These are phyloP conservation scores for Ceuthmochares aereus DNA, from an alignment of 2,113 vertebrate species.

Conservation along the genomic window DNA sequence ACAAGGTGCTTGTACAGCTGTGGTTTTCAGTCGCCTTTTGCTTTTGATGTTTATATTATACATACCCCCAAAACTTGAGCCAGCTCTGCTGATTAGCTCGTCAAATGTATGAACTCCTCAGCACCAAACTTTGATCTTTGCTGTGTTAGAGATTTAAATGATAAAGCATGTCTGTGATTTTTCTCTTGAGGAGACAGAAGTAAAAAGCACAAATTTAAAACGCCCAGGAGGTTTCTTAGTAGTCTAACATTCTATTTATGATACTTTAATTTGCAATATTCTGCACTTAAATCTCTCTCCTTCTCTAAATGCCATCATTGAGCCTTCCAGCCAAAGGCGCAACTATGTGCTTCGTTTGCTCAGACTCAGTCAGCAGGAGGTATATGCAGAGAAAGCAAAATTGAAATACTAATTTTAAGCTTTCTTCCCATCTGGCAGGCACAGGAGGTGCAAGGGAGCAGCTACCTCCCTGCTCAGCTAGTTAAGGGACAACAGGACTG, in stretches of 20 bases:
- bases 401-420: neutral
- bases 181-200: conserved; percentile 29
- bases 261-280: neutral
- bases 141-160: conserved; percentile 7
- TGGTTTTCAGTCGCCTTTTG: neutral
- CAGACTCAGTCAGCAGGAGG: neutral
- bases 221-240: neutral
- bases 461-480: neutral
- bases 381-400: neutral
- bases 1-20: neutral
- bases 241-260: neutral
- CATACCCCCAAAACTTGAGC: neutral
- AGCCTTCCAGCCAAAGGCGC: neutral
- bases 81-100: neutral
- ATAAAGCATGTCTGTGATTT: conserved; percentile 1
- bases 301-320: neutral
- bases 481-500: too few species aligned
- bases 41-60: neutral
- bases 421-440: neutral
- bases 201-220: neutral
- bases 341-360: neutral
- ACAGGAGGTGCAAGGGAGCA: neutral
- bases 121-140: neutral
- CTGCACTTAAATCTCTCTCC: neutral
- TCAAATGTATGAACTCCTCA: neutral